Percentiles rank a stretch among this genome's conserved stretches.
phyloP scores from a whole-genome alignment of 2,888 invertebrate genomes.

The Drosophila percnosoma region DNA sequence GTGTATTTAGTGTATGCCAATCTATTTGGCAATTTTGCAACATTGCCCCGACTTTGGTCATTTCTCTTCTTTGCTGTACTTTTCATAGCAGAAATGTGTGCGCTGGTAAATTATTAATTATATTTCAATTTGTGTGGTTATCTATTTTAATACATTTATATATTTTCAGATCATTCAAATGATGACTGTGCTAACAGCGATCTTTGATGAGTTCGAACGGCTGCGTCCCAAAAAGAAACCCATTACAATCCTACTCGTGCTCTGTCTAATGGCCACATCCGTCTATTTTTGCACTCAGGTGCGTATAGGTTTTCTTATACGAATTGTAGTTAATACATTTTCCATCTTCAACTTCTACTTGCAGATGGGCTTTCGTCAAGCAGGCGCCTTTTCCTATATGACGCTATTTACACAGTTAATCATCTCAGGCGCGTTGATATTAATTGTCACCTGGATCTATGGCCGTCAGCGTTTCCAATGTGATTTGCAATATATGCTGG shows the following conservation, averaged over 20 bases:
- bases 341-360: not conserved
- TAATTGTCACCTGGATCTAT: constrained; percentile 93
- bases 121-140: not conserved
- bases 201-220: constrained; percentile 82
- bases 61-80: constrained; percentile 91
- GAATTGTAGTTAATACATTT: not conserved
- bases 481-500: constrained; percentile 91
- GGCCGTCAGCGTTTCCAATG: constrained; percentile 88
- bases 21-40: constrained; percentile 78
- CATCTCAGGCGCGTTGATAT: constrained; percentile 90
- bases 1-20: constrained; percentile 79
- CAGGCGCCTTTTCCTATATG: constrained; percentile 75
- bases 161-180: constrained; percentile 77
- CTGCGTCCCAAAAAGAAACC: constrained; percentile 66
- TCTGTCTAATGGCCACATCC: constrained; percentile 65
- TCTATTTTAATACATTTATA: not conserved
- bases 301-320: not conserved
- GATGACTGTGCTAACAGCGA: constrained; percentile 80
- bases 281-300: constrained; percentile 83
- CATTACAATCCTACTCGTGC: constrained; percentile 65
- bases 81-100: constrained; percentile 89
- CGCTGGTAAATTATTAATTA: constrained; percentile 88
- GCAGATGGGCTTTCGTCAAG: constrained; percentile 81
- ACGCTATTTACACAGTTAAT: constrained; percentile 76
- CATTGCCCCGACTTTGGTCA: constrained; percentile 87